Conservation (phyloP, 2,797 vertebrate species). For the Mormyrops boulengeri region DNA sequence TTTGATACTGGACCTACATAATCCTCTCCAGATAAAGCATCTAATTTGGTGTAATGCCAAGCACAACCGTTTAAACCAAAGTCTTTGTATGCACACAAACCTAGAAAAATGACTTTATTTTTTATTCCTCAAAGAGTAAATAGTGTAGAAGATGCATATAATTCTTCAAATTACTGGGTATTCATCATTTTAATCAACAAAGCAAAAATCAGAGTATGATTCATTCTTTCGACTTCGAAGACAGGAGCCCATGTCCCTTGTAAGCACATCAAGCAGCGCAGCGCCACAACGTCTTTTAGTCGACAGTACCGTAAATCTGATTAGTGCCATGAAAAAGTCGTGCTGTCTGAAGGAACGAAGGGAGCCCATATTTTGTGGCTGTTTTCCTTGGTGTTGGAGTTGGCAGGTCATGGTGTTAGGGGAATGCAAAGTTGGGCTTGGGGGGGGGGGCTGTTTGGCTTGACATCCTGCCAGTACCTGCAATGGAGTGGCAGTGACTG, state of each 20-base stretch:
- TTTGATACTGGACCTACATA: constrained; percentile 93
- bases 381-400: not conserved
- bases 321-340: not conserved
- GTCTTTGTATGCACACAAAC: constrained; percentile 68
- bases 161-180: constrained; percentile 47
- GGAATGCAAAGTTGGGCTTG: not conserved
- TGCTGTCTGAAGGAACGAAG: not conserved
- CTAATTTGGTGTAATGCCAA: constrained; percentile 81
- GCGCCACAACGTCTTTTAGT: too few species aligned
- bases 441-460: not conserved
- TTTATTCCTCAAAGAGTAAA: not conserved
- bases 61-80: constrained; percentile 75
- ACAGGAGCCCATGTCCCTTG: not conserved
- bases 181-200: constrained; percentile 69
- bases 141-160: not conserved
- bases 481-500: not conserved
- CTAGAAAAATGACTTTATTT: constrained; percentile 54
- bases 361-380: not conserved
- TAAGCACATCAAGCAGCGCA: too few species aligned
- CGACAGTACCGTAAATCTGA: not conserved
- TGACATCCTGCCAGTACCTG: not conserved
- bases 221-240: not conserved
- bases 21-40: constrained; percentile 76
- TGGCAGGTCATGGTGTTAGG: not conserved
- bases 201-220: not conserved